Evolutionary conservation across 1,140 invertebrate species (phyloP), one percentile per base, ranked within the genome.

Genomic region (Drosophila santomea): DNA sequence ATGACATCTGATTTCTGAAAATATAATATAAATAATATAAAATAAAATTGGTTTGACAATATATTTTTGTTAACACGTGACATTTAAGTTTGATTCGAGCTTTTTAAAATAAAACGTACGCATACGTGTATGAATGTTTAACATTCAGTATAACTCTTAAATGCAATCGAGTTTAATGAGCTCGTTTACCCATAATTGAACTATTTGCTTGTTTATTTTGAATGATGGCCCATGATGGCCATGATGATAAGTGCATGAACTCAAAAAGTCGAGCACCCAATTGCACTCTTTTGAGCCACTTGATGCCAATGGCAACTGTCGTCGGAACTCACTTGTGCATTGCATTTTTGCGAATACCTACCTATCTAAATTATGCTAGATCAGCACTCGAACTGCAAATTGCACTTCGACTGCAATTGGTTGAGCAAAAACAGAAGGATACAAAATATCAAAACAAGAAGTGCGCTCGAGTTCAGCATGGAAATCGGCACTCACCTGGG

Each of bases 401-500:
- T 47, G 55, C 55, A 38, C 35, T 14, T 72, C 17, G 17, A 60
- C 55, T 73, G 56, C 69, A 54, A 44, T 54, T 73, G 39, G 39
- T 59, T 72, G 45, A 25, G 45, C 45, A 78, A 50, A 69, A 61
- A 63, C 45, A 62, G 12, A 44, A 14, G 3, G 32, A 32, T 32
- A 8, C 10, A 45, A 54, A 45, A 64, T 20, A 47, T 28, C 17
- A 23, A 57, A 25, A n/a, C 60, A 35, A 50, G 38, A 45, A 67
- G 52, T 39, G 57, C 61, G 35, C 61, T 79, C 67, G 61, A 64
- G 54, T 11, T 15, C 5, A 17, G 36, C 50, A 63, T n/a, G 41
- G 52, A 67, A 50, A 64, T 64, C 62, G 57, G 55, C 41, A 74
- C 59, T 64, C 55, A 80, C 59, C 73, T 77, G 62, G 63, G 32